Conservation (phyloP, 2,113 vertebrate genomes). For the Prolemur simus region DNA sequence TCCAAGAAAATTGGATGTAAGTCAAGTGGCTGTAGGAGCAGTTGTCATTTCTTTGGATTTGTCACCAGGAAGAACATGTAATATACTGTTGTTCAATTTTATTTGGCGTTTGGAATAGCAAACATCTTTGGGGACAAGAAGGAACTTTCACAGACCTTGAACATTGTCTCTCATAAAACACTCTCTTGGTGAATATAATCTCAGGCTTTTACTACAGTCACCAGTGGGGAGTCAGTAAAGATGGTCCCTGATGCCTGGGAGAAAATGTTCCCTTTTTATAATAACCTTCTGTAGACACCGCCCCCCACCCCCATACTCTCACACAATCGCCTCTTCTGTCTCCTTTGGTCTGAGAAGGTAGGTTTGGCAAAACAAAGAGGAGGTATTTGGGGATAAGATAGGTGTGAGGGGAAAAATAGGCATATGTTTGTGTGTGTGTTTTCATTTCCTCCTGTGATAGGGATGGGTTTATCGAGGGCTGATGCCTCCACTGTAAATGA, state of each 20-base stretch:
- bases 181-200: background rate
- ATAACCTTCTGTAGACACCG: background rate
- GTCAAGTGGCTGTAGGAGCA: conserved; percentile 4
- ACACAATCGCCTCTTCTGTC: no score
- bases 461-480: background rate
- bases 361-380: background rate
- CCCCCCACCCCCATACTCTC: accelerated
- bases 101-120: conserved; percentile 46
- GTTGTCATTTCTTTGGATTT: conserved; percentile 46
- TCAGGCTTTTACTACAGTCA: background rate
- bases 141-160: background rate
- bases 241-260: accelerated
- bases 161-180: background rate
- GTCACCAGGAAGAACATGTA: conserved; percentile 2
- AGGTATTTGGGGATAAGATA: background rate
- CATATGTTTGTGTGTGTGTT: background rate
- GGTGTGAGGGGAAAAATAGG: background rate
- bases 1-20: conserved; percentile 40
- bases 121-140: conserved; percentile 26
- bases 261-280: background rate
- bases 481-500: background rate
- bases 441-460: background rate
- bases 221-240: background rate
- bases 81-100: conserved; percentile 42
- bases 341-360: background rate